Evolutionary conservation across 2,113 vertebrate species (phyloP).

Genomic region (Anseranas semipalmata): DNA sequence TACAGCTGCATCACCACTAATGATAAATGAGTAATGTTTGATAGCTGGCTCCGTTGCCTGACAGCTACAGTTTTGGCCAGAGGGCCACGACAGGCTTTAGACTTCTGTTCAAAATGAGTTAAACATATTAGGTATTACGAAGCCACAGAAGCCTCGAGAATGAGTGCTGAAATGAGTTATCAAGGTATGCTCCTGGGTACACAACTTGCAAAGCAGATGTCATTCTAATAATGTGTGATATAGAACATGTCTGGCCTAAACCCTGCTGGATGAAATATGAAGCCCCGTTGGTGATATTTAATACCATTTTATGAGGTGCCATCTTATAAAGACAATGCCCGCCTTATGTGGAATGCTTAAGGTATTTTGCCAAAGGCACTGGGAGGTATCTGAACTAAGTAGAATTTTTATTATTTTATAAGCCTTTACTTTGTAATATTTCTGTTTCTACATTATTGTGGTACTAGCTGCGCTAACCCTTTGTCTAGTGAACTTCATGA

Average conservation of each 20-base stretch:
- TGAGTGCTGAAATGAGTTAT: conserved; percentile 87
- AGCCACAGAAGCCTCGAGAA: conserved; percentile 83
- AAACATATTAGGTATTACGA: conserved; percentile 86
- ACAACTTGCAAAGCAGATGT: conserved; percentile 91
- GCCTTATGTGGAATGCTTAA: conserved; percentile 87
- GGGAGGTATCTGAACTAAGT: conserved; percentile 86
- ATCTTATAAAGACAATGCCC: conserved; percentile 86
- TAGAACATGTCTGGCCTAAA: conserved; percentile 89
- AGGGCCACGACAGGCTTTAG: conserved; percentile 86
- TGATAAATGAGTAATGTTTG: conserved; percentile 88
- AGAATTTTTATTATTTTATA: conserved; percentile 96
- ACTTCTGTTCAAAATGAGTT: conserved; percentile 88
- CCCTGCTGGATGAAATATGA: conserved; percentile 90
- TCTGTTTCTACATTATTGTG: conserved; percentile 86
- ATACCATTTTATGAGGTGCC: conserved; percentile 96
- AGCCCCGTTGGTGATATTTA: conserved; percentile 90
- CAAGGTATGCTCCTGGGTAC: conserved; percentile 88
- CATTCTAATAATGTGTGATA: conserved; percentile 97
- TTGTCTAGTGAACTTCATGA: conserved; percentile 76
- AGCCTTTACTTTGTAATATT: conserved; percentile 92
- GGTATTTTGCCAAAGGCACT: conserved; percentile 85
- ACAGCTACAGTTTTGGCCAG: conserved; percentile 90
- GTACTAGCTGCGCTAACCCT: conserved; percentile 79
- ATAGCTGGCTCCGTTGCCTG: conserved; percentile 84
- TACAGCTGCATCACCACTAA: conserved; percentile 83